Percentiles rank a stretch among this genome's conserved stretches.
phyloP scores from a whole-genome alignment of 2,797 vertebrate species.

The Premnoplex brunnescens region DNA sequence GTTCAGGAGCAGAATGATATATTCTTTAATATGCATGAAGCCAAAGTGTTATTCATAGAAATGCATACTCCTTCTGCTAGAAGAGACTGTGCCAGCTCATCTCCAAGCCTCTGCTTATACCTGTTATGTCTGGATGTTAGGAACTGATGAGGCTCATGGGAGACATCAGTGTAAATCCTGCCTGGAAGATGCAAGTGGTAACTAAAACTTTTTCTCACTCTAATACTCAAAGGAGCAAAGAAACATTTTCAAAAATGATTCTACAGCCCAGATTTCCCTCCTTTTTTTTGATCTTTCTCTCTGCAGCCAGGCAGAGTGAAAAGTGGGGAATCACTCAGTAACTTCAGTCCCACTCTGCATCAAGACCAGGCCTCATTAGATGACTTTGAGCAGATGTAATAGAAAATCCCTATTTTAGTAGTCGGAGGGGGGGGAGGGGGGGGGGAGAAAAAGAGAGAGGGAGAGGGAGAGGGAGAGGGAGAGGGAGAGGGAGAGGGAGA shows the following conservation, averaged over 20 bases:
- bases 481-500: too few relatives aligned
- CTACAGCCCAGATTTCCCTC: not conserved
- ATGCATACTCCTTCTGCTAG: conserved; percentile 25
- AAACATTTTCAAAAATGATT: not conserved
- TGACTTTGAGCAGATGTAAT: not conserved
- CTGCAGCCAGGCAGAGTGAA: not conserved
- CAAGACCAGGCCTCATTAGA: not conserved
- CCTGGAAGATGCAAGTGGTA: conserved; percentile 42
- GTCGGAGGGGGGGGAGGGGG: too few relatives aligned
- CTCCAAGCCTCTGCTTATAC: conserved; percentile 7
- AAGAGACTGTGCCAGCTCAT: conserved; percentile 14
- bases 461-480: not conserved
- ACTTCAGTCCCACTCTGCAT: not conserved
- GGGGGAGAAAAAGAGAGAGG: too few relatives aligned
- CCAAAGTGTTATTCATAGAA: not conserved
- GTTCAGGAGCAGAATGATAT: not conserved
- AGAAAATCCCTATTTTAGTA: not conserved
- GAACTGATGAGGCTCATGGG: not conserved
- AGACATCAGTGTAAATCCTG: not conserved
- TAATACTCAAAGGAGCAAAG: not conserved
- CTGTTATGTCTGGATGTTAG: conserved; percentile 36
- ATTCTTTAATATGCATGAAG: not conserved
- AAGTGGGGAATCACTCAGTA: not conserved
- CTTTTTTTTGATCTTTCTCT: not conserved
- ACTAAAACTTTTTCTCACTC: not conserved